These are phyloP conservation scores for Chlorodrepanis virens DNA, from an alignment of 2,113 vertebrate genomes.

Conservation along the genomic window DNA sequence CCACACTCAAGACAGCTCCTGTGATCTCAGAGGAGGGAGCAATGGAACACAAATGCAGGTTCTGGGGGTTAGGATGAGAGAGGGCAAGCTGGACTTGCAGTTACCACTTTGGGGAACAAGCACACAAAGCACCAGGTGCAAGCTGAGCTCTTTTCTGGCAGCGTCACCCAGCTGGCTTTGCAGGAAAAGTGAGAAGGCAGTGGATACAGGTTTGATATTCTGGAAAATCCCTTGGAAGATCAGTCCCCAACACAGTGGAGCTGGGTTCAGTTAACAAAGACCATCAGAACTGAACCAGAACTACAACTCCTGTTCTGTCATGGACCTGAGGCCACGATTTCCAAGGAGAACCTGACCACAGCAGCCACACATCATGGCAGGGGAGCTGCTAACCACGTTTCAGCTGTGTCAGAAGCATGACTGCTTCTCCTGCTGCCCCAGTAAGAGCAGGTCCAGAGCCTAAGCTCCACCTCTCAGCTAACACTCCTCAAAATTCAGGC, in stretches of 20 bases:
- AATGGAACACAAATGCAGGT: conserved; percentile 4
- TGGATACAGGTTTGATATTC: neutral
- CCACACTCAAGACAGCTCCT: conserved; percentile 11
- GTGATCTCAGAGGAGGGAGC: neutral
- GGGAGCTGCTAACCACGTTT: neutral
- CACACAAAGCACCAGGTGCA: neutral
- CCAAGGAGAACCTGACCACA: neutral
- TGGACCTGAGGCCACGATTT: fast-evolving
- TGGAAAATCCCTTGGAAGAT: neutral
- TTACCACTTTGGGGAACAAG: neutral
- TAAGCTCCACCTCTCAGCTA: neutral
- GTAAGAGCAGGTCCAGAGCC: neutral
- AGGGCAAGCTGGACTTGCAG: neutral
- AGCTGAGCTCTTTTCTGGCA: conserved; percentile 6
- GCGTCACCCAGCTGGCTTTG: neutral
- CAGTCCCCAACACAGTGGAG: neutral
- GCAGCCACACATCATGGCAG: neutral
- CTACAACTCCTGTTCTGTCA: neutral
- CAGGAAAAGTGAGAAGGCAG: neutral
- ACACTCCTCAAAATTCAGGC: neutral
- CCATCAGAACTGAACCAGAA: neutral
- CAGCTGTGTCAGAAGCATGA: neutral
- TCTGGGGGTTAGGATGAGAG: neutral
- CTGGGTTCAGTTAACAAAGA: neutral
- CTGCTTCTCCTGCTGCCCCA: neutral